Base-by-base conservation (phyloP, 2,797 vertebrate genomes). In the Fringilla coelebs region DNA sequence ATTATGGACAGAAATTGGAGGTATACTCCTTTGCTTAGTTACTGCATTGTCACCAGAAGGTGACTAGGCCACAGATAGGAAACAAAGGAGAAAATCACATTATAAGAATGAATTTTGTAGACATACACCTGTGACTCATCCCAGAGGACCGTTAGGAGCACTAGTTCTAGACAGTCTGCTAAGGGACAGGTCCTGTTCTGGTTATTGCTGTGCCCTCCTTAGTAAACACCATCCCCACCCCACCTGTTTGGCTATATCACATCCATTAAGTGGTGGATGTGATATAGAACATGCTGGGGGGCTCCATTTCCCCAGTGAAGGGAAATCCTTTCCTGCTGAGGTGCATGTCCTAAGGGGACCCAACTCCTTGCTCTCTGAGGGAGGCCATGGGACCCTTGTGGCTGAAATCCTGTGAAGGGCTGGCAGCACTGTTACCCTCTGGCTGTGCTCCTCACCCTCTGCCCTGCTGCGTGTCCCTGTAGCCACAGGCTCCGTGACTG, bases 381-480 rank as follows among this genome's bases (percentile, higher is more conserved):
- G 49, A 74, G 4, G 32, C 34, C 1, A 2, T 20, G 57, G 17
- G n/a, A 51, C 6, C 17, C 2, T 2, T 0, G 0, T 57, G 55
- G 31, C 68, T 73, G 67, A 67, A 60, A 32, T 0, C 3, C 40
- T 65, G 16, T 0, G 3, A 21, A 68, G 34, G 26, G 9, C 38
- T 57, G 65, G 45, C 55, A 83, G 34, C 0, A 2, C 24, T 1
- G 3, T 32, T 55, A 32, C 12, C 15, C 3, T 0, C 73, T 89
- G 87, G 9, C 55, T 4, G 2, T 71, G 57, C 48, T 61, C 6
- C 45, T 85, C 0, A 0, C 5, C 6, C 32, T 57, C 17, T 89
- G 41, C 20, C 32, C 21, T 22, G 5, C 46, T 36, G 34, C 25
- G 17, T 24, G 21, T 51, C 29, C 34, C n/a, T 29, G 8, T 21